Evolutionary conservation across 64 coral and sea anemone genomes (phyloP).

Genomic region (Trachythela sp.): DNA sequence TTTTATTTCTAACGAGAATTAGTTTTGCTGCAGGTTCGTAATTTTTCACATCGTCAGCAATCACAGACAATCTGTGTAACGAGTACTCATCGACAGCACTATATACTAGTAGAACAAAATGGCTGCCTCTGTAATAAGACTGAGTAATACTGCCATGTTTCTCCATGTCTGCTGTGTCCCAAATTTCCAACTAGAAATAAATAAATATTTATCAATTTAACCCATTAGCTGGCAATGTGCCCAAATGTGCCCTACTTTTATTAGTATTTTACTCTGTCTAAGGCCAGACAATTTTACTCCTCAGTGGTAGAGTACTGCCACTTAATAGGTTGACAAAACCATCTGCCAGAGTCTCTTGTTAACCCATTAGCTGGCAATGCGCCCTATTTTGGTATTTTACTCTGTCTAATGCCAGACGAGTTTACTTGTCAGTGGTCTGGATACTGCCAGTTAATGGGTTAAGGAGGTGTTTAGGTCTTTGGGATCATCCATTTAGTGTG

Average conservation of each 20-base stretch:
- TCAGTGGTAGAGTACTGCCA: too few relatives aligned
- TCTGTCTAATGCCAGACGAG: too few relatives aligned
- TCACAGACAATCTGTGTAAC: neutral
- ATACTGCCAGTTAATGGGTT: too few relatives aligned
- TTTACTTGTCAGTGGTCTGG: too few relatives aligned
- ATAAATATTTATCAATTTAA: neutral
- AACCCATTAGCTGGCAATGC: neutral
- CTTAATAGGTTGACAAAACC: too few relatives aligned
- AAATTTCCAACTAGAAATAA: neutral
- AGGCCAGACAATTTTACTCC: too few relatives aligned
- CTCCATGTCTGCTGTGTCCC: slow-evolving; percentile 13
- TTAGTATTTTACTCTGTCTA: too few relatives aligned
- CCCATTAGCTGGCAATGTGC: too few relatives aligned
- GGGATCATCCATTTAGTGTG: too few relatives aligned
- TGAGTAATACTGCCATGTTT: neutral
- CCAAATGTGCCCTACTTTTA: too few relatives aligned
- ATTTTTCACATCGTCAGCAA: neutral
- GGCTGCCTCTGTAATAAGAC: neutral
- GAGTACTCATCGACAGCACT: neutral
- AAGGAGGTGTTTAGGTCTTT: neutral
- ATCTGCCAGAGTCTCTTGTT: neutral
- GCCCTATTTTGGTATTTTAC: too few relatives aligned
- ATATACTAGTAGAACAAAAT: slow-evolving; percentile 9
- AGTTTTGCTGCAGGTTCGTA: neutral
- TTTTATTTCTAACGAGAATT: slow-evolving; percentile 11